Conservation (phyloP, 2,888 invertebrate genomes). For the Lymantria dispar region DNA sequence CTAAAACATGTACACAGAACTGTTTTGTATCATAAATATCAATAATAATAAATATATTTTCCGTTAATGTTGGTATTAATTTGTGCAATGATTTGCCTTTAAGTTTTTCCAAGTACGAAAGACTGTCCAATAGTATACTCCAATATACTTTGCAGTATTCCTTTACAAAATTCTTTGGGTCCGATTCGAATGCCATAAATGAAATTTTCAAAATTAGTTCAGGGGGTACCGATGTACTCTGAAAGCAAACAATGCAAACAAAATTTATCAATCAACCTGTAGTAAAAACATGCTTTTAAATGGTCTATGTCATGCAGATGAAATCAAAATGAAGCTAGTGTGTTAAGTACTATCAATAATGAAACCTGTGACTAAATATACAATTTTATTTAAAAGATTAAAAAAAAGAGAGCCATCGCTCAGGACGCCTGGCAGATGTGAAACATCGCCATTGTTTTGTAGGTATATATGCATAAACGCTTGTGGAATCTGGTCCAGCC, state of each 20-base stretch:
- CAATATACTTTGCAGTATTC: constrained; percentile 69
- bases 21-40: constrained; percentile 53
- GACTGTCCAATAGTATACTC: constrained; percentile 59
- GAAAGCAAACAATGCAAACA: constrained; percentile 31
- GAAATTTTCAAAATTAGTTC: constrained; percentile 65
- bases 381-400: too few relatives aligned
- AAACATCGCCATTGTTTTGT: too few relatives aligned
- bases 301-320: too few relatives aligned
- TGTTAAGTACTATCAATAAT: too few relatives aligned
- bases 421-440: too few relatives aligned
- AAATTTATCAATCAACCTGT: too few relatives aligned
- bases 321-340: too few relatives aligned
- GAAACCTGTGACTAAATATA: too few relatives aligned
- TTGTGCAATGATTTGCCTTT: constrained; percentile 51
- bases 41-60: constrained; percentile 53
- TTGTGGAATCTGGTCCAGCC: too few relatives aligned
- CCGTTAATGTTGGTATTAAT: constrained; percentile 52
- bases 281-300: too few relatives aligned
- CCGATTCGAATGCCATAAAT: constrained; percentile 61
- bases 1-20: constrained; percentile 51
- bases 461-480: too few relatives aligned
- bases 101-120: constrained; percentile 57
- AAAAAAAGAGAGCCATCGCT: too few relatives aligned
- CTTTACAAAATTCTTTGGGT: constrained; percentile 41
- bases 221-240: constrained; percentile 52